phyloP scores from a whole-genome alignment of 30 jellyfish, hydroid and myxozoan species.

The Hydractinia symbiolongicarpus region DNA sequence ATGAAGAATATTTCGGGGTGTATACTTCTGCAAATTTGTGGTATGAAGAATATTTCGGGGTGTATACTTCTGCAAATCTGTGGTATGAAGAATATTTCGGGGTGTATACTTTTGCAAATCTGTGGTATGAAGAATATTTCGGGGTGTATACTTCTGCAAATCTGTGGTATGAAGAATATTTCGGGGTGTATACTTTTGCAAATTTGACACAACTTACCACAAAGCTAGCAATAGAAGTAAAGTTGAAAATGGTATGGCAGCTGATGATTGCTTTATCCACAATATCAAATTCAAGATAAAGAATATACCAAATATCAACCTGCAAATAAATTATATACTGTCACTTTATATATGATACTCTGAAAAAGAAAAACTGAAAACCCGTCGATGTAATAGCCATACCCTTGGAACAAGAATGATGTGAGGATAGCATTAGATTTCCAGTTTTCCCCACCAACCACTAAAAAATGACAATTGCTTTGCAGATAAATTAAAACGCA shows the following conservation, averaged over 20 bases:
- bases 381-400: conserved; percentile 5
- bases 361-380: not conserved
- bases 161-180: too few species aligned
- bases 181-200: too few species aligned
- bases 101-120: too few species aligned
- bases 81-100: too few species aligned
- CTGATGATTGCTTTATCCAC: conserved; percentile 88
- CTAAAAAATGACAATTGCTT: conserved; percentile 10
- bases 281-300: conserved; percentile 75
- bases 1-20: too few species aligned
- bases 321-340: not conserved
- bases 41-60: too few species aligned
- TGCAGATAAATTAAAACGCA: not conserved
- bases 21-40: too few species aligned
- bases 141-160: too few species aligned
- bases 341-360: not conserved
- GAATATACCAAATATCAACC: conserved; percentile 68
- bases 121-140: too few species aligned
- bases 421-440: conserved; percentile 82
- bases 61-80: too few species aligned
- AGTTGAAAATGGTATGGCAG: conserved; percentile 94
- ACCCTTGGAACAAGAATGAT: conserved; percentile 63
- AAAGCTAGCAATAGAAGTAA: conserved; percentile 77
- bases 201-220: conserved; percentile 62
- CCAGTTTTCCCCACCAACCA: conserved; percentile 94